Conservation (phyloP, 2,797 vertebrate species). For the Rhinophrynus dorsalis region DNA sequence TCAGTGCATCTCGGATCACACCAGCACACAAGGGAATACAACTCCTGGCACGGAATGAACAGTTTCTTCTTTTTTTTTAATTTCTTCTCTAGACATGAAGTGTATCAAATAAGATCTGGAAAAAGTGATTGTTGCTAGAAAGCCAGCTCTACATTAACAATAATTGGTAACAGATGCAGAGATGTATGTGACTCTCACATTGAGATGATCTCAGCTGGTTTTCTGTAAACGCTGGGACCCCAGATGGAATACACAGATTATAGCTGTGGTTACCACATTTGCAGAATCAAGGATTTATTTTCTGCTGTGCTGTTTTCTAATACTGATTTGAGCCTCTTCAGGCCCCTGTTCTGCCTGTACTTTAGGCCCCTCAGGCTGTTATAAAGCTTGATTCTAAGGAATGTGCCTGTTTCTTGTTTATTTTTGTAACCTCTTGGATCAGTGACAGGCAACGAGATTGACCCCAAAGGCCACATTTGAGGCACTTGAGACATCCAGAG, state of each 20-base stretch:
- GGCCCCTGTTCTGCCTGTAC: neutral
- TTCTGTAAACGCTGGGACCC: slow-evolving; percentile 59
- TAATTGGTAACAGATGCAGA: slow-evolving; percentile 79
- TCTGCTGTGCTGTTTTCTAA: neutral
- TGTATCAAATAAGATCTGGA: slow-evolving; percentile 59
- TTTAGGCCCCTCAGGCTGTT: neutral
- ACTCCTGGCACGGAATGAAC: neutral
- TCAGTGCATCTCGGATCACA: neutral
- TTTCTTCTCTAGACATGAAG: neutral
- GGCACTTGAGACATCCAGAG: too few relatives aligned
- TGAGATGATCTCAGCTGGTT: slow-evolving; percentile 73
- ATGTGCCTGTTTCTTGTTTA: too few relatives aligned
- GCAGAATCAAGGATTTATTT: slow-evolving; percentile 49
- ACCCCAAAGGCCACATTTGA: too few relatives aligned
- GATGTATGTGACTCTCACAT: slow-evolving; percentile 72
- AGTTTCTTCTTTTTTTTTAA: neutral
- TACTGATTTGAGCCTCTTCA: neutral
- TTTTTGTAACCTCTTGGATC: too few relatives aligned
- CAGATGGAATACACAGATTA: slow-evolving; percentile 62
- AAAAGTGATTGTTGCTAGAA: slow-evolving; percentile 75
- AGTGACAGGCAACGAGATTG: too few relatives aligned
- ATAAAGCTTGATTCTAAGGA: too few relatives aligned
- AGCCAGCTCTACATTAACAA: slow-evolving; percentile 65
- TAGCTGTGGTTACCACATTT: slow-evolving; percentile 57
- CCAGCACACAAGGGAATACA: neutral